These are phyloP conservation scores for Diacarnus erythraeanus DNA, from an alignment of 37 sponge, comb jelly and placozoan species.

Conservation along the genomic window DNA sequence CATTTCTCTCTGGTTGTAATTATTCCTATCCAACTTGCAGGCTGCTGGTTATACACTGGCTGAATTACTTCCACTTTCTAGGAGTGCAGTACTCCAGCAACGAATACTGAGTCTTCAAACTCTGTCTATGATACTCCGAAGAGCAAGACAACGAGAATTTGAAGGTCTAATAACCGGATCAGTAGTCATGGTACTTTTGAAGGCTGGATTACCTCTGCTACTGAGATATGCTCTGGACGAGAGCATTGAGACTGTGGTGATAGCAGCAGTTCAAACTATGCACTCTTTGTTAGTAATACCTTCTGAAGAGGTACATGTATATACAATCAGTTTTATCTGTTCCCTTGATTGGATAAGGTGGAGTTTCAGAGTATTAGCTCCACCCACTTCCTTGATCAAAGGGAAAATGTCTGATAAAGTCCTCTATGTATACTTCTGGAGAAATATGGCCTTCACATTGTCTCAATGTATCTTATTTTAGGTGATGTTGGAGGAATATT, in stretches of 20 bases:
- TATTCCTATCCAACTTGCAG: slow-evolving; percentile 29
- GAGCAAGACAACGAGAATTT: slow-evolving; percentile 63
- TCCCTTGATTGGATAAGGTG: no score
- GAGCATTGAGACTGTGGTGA: slow-evolving; percentile 23
- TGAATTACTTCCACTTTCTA: slow-evolving; percentile 64
- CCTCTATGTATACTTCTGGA: background rate
- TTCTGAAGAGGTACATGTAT: slow-evolving; percentile 51
- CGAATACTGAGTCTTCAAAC: slow-evolving; percentile 65
- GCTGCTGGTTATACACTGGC: slow-evolving; percentile 88
- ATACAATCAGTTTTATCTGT: no score
- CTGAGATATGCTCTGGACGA: slow-evolving; percentile 83
- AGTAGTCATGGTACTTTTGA: slow-evolving; percentile 40
- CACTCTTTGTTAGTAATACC: slow-evolving; percentile 57
- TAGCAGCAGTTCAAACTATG: slow-evolving; percentile 44
- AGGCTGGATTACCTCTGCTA: slow-evolving; percentile 64
- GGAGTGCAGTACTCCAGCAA: slow-evolving; percentile 83
- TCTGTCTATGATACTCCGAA: slow-evolving; percentile 47
- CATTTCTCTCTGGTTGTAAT: background rate
- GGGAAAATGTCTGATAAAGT: no score
- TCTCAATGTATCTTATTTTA: slow-evolving; percentile 8
- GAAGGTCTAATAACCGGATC: slow-evolving; percentile 29
- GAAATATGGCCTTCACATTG: background rate
- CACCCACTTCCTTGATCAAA: no score
- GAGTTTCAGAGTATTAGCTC: no score
- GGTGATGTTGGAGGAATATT: slow-evolving; percentile 36